Evolutionary conservation across 2,113 vertebrate species (phyloP), one percentile per base, ranked within the genome.

Genomic region (Perca fluviatilis): DNA sequence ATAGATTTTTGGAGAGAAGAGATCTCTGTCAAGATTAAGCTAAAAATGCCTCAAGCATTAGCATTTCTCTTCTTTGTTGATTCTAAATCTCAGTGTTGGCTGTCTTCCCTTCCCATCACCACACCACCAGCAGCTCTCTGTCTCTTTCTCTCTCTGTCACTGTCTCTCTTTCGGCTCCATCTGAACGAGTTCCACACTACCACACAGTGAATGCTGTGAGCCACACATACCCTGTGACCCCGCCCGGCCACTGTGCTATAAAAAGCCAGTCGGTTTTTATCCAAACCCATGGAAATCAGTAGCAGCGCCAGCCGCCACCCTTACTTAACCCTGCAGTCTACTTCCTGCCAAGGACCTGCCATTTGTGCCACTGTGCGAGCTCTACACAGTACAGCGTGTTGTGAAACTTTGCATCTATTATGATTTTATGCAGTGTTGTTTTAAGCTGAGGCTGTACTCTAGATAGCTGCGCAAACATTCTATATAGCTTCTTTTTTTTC

Each of bases 221-320:
- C 88, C 85, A 84, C 89, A 85, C 83, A 93, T 75, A 93, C 93
- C 80, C 90, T 36, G 64, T 92, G 92, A 95, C 93, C 93, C 92
- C 86, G 69, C 90, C 90, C 83, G 82, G 88, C 88, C 88, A 67
- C 90, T 72, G 86, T 50, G 84, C 90, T 95, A 95, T 92, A 95
- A 94, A 95, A 94, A 94, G 92, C 70, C 60, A 21, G 74, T 66
- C 64, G 73, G 72, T 90, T 93, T 89, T 92, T 78, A 83, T 93
- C 86, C 89, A 93, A 92, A 93, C 83, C 89, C 89, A 90, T 79
- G 83, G 90, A 93, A 93, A 92, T 88, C 83, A 88, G 80, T 75
- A 78, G 78, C 72, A 89, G 60, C 30, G 73, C 92, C 88, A 92
- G 87, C 85, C 86, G 53, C 90, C 87, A 88, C 86, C 88, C 87